Evolutionary conservation across 1,140 invertebrate species (phyloP), one percentile per base, ranked within the genome.

Genomic region (Drosophila baimaii): DNA sequence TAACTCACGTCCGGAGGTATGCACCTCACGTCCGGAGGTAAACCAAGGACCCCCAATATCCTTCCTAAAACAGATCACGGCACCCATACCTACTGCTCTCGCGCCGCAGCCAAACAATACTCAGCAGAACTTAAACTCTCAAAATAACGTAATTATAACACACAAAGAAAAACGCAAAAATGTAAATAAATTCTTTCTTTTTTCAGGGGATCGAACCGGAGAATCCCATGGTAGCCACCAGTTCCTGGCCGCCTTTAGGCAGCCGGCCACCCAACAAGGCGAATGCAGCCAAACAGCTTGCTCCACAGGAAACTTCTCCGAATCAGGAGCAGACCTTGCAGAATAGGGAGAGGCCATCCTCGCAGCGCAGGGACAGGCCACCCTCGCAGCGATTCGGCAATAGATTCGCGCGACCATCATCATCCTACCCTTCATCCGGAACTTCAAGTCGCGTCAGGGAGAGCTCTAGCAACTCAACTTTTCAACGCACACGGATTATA

Each of bases 391-490:
- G 9, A 10, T 9, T n/a, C 15, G 15, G 2, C 23, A 25, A 31
- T 0, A 29, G n/a, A 31, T 19, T 5, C 9, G 2, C 25, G 47
- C 17, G 12, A 0, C 3, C 10, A 4, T 4, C 0, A 2, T 29
- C 0, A n/a, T n/a, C n/a, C n/a, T n/a, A n/a, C 0, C 3, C 10
- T 3, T 4, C 0, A 2, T 29, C 0, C 1, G 27, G 3, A 19
- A 5, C 3, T 19, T 9, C 6, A 19, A 49, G 1, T 4, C 12
- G 0, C 0, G 6, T 0, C 17, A 15, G 7, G 0, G 5, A 9
- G n/a, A 27, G 5, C 15, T 3, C 8, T n/a, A 29, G 4, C 10
- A n/a, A 17, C 0, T 12, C 25, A 12, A 7, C 25, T 15, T 47
- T 17, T n/a, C 46, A 47, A 6, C 23, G 23, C n/a, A 51, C 7